These are phyloP conservation scores for Antheraea mylitta DNA, from an alignment of 1,140 invertebrate genomes.

Conservation along the genomic window DNA sequence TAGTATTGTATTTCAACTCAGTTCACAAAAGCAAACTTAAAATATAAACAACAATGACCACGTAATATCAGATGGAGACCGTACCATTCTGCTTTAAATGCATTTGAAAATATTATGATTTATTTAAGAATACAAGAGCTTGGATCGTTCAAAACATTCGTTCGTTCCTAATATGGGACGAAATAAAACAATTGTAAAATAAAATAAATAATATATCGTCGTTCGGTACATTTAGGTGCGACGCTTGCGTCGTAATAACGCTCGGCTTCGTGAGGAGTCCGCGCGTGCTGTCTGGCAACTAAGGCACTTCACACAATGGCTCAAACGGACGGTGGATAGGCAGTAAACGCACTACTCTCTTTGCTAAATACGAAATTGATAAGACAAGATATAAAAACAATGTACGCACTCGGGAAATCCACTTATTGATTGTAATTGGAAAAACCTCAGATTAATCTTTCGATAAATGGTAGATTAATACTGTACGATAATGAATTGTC, in stretches of 20 bases:
- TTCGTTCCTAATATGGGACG: too few species aligned
- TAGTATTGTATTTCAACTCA: too few species aligned
- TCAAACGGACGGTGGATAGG: constrained; percentile 92
- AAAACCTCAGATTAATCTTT: not conserved
- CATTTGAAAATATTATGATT: too few species aligned
- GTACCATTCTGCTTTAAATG: too few species aligned
- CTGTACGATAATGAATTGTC: not conserved
- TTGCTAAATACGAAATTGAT: too few species aligned
- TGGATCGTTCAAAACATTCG: too few species aligned
- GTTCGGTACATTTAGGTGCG: constrained; percentile 76
- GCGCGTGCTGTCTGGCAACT: constrained; percentile 93
- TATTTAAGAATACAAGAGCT: too few species aligned
- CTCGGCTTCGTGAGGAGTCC: constrained; percentile 91
- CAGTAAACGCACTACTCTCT: constrained; percentile 59
- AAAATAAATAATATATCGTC: not conserved
- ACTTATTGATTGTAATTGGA: not conserved
- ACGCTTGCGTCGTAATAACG: constrained; percentile 90
- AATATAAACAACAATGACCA: too few species aligned
- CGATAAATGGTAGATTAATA: not conserved
- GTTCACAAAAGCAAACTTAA: too few species aligned
- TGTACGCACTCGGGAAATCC: not conserved
- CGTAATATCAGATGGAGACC: too few species aligned
- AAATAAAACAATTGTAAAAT: too few species aligned
- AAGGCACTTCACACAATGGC: constrained; percentile 95
- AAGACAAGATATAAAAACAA: too few species aligned